A percentile compares a stretch with the other conserved stretches of the same genome.
These are phyloP conservation scores for Hydrocynus forskahlii DNA, from an alignment of 2,797 vertebrate species.

Conservation along the genomic window DNA sequence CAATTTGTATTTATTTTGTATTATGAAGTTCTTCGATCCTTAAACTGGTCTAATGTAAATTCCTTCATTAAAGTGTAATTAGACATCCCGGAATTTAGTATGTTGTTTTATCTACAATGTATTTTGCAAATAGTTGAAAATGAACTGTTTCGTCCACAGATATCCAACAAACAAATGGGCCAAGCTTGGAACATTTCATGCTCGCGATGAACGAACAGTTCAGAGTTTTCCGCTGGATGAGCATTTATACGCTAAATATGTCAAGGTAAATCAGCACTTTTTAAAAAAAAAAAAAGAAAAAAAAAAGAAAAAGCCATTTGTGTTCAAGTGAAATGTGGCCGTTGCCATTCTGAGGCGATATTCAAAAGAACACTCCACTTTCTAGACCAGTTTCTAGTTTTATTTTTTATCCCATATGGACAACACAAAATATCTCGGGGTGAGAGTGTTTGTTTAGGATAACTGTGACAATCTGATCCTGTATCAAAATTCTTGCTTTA, in stretches of 20 bases:
- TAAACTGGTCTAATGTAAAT: not conserved
- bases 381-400: too few species aligned
- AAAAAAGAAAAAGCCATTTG: too few species aligned
- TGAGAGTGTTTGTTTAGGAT: not conserved
- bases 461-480: not conserved
- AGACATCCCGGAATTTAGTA: not conserved
- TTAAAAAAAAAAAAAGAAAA: too few species aligned
- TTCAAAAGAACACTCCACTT: too few species aligned
- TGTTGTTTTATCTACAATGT: not conserved
- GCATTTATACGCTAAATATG: slow-evolving; percentile 97
- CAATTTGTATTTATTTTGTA: too few species aligned
- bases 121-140: not conserved
- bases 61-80: not conserved
- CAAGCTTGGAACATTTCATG: slow-evolving; percentile 96
- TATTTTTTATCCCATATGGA: too few species aligned
- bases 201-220: slow-evolving; percentile 91
- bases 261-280: slow-evolving; percentile 83
- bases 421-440: too few species aligned
- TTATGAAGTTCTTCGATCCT: not conserved
- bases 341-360: too few species aligned
- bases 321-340: too few species aligned
- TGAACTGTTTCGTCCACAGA: slow-evolving; percentile 68
- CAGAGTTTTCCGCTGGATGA: slow-evolving; percentile 98
- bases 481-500: not conserved
- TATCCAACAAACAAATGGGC: slow-evolving; percentile 98